Conservation (phyloP, 2,113 vertebrate genomes). For the Micronisus gabar region DNA sequence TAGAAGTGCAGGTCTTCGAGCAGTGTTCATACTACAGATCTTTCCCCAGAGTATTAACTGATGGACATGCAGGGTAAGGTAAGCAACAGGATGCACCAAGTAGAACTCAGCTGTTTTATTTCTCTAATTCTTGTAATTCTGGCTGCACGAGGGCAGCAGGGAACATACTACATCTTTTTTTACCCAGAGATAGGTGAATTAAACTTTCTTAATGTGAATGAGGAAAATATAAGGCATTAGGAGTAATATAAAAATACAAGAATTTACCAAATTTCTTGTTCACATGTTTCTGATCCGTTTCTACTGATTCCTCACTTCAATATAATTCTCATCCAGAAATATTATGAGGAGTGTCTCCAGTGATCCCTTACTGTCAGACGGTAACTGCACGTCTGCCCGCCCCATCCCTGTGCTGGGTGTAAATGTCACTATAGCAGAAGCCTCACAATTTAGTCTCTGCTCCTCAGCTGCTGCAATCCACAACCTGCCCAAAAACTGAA, state of each 20-base stretch:
- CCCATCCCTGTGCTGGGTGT: background rate
- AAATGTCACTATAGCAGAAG: background rate
- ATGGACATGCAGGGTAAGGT: background rate
- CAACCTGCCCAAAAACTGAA: background rate
- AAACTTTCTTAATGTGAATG: background rate
- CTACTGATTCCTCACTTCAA: background rate
- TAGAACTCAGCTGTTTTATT: background rate
- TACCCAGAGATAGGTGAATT: background rate
- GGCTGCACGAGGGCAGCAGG: background rate
- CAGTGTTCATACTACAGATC: background rate
- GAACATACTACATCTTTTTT: background rate
- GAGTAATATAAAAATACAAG: background rate
- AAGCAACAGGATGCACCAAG: background rate
- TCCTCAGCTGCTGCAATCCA: background rate
- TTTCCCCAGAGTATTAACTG: background rate
- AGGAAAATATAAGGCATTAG: background rate
- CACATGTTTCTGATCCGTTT: background rate
- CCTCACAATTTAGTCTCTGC: background rate
- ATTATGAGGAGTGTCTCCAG: background rate
- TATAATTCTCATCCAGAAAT: background rate
- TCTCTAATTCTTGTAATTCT: background rate
- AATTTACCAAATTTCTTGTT: background rate
- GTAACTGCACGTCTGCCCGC: background rate
- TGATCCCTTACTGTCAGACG: background rate
- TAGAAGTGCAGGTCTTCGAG: slow-evolving; percentile 27